Base-by-base conservation (phyloP, 2,888 invertebrate species). In the Abscondita cerata region DNA sequence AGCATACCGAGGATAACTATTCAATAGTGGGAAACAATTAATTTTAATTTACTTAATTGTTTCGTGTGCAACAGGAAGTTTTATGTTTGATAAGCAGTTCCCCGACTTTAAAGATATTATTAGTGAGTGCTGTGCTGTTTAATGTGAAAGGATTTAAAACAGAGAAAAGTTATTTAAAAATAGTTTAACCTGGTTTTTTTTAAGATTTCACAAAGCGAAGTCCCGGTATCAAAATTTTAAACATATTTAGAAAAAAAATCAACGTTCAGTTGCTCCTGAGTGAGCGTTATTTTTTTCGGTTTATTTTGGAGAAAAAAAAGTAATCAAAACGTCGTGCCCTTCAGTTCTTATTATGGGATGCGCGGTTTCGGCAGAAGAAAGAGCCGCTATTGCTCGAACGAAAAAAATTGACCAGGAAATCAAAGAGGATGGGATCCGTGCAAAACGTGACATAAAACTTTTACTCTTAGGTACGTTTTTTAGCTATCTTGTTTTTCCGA, bases 341-440 rank as follows among this genome's bases (percentile, higher is more conserved):
- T 75, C 77, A 71, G 73, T 75, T 64, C 76, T 74, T 72, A 73
- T 73, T 72, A 98, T 98, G 98, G 98, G 98, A 86, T 98, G 98
- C 88, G 96, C 98, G 83, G 95, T 98, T 91, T 98, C 97, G 84
- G 97, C 98, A 76, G 98, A 99, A 85, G 98, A 99, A 86, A 89
- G 98, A 85, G 96, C 95, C 81, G 98, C 98, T 79, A 89, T 95
- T 83, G 98, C 97, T 83, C 90, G 98, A 82, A 96, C 95, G 86
- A 94, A 95, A 84, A 91, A 93, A 83, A 98, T 99, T 80, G 98
- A 99, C 85, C 95, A 94, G 83, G 94, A 95, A 83, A 86, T 99
- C 76, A 98, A 98, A 83, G 98, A 98, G 83, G 98, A 98, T 84
- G 97, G 97, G 73, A 91, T 98, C 78, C 96, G 96, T 83, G 97